phyloP scores from a whole-genome alignment of 2,113 vertebrate genomes.

The Solenodon paradoxus region DNA sequence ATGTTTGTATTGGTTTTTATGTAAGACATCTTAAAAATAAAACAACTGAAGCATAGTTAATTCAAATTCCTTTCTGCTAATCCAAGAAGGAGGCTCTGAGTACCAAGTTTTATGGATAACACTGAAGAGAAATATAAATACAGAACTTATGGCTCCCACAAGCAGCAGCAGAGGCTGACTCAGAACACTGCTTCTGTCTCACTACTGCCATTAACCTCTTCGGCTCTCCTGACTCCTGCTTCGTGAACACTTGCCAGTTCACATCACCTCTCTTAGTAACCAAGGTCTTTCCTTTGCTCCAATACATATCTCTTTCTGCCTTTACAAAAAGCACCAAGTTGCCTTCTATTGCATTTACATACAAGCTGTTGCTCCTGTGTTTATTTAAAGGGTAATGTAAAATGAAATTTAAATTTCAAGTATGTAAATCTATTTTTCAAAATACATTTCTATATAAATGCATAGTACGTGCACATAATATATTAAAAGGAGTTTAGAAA shows the following conservation, averaged over 20 bases:
- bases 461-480: neutral
- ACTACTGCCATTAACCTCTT: neutral
- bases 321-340: neutral
- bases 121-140: neutral
- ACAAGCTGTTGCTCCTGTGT: neutral
- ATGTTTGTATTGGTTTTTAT: neutral
- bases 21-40: slow-evolving; percentile 5
- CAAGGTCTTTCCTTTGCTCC: neutral
- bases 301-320: neutral
- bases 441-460: neutral
- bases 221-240: neutral
- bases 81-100: neutral
- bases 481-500: neutral
- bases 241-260: neutral
- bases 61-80: neutral
- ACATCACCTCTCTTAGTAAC: fast-evolving
- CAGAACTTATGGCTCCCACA: neutral
- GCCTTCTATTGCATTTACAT: neutral
- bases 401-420: neutral
- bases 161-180: neutral
- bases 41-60: neutral
- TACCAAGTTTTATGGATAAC: neutral
- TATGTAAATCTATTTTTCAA: neutral
- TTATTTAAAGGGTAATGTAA: neutral
- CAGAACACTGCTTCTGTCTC: neutral